These are phyloP conservation scores for Psettodes erumei DNA, from an alignment of 2,113 vertebrate species.

Conservation along the genomic window DNA sequence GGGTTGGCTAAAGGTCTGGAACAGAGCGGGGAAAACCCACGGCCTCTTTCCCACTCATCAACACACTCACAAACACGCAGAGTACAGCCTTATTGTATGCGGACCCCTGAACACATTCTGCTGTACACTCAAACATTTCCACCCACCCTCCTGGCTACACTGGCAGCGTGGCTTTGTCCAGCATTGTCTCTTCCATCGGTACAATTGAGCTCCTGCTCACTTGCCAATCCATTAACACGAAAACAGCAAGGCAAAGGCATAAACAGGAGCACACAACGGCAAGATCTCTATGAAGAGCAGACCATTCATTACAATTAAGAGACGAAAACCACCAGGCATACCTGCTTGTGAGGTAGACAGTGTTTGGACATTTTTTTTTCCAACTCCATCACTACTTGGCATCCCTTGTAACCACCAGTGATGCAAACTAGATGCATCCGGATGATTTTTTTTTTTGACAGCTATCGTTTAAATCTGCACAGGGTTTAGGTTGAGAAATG, in stretches of 20 bases:
- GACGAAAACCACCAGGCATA: not conserved
- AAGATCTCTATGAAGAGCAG: not conserved
- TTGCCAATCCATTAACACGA: slow-evolving; percentile 30
- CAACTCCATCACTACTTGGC: not conserved
- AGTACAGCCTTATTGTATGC: slow-evolving; percentile 64
- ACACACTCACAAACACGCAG: slow-evolving; percentile 61
- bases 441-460: not conserved
- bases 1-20: slow-evolving; percentile 49
- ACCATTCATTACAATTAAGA: not conserved
- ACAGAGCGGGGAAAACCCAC: slow-evolving; percentile 59
- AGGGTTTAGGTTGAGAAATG: slow-evolving; percentile 2
- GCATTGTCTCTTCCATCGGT: slow-evolving; percentile 42
- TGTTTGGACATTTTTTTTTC: not conserved
- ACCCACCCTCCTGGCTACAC: slow-evolving; percentile 46
- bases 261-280: not conserved
- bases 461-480: not conserved
- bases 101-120: slow-evolving; percentile 50
- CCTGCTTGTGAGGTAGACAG: not conserved
- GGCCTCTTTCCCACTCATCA: slow-evolving; percentile 58
- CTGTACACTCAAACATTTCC: slow-evolving; percentile 49
- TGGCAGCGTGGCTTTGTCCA: slow-evolving; percentile 57
- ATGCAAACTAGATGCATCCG: not conserved
- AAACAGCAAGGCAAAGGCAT: not conserved
- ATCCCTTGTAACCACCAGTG: not conserved
- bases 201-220: slow-evolving; percentile 25